Evolutionary conservation across 2,113 vertebrate genomes (phyloP).

Genomic region (Ginglymostoma cirratum): DNA sequence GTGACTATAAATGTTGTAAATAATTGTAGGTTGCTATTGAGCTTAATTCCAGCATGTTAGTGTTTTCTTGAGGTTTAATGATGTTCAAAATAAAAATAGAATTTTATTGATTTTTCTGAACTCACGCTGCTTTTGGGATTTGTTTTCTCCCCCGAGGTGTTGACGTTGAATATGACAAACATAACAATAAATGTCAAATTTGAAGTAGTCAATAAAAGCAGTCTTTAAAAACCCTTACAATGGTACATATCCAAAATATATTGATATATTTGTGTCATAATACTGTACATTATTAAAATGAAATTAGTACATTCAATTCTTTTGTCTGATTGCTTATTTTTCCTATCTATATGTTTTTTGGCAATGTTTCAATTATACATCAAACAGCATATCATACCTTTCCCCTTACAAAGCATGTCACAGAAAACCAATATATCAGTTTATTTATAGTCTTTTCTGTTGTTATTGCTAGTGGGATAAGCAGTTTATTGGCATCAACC

Average conservation of each 20-base stretch:
- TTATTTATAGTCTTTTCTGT: background rate
- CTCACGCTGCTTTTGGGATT: background rate
- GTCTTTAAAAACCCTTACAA: background rate
- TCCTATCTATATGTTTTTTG: too few species aligned
- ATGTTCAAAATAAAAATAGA: background rate
- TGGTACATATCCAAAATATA: background rate
- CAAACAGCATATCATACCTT: background rate
- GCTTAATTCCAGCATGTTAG: background rate
- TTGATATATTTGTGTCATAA: background rate
- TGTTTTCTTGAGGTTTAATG: background rate
- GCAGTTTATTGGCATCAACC: background rate
- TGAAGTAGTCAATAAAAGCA: background rate
- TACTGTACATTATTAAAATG: background rate
- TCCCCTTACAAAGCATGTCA: background rate
- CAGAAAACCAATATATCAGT: conserved; percentile 7
- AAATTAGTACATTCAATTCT: background rate
- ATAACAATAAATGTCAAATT: background rate
- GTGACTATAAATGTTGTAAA: background rate
- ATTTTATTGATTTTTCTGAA: background rate
- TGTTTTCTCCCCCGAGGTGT: background rate
- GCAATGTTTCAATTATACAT: background rate
- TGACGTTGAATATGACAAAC: background rate
- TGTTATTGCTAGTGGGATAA: background rate
- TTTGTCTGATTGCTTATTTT: background rate
- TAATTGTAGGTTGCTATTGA: background rate